A percentile compares a stretch with the other conserved stretches of the same genome.
Evolutionary conservation across 2,113 vertebrate species (phyloP).

Genomic region (Pollachius pollachius): DNA sequence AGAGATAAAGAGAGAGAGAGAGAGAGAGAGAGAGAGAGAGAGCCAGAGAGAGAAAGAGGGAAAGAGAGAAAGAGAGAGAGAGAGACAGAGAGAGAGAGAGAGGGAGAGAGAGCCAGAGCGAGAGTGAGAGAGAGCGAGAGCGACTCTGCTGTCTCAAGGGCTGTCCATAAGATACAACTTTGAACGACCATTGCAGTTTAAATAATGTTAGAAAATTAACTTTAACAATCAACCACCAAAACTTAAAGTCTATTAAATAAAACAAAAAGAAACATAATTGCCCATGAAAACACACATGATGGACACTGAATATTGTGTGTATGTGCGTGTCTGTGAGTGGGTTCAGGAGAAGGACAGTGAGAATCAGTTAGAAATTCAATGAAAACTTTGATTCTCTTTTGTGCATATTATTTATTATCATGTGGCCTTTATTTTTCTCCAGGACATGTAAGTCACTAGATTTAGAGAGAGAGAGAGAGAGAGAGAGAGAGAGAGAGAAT

Average conservation of each 20-base stretch:
- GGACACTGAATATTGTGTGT: not conserved
- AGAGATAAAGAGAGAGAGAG: slow-evolving; percentile 14
- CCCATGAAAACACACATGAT: too few relatives aligned
- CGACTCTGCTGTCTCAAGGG: not conserved
- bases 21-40: not conserved
- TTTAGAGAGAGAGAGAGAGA: not conserved
- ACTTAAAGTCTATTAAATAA: not conserved
- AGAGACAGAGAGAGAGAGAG: not conserved
- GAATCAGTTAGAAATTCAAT: too few relatives aligned
- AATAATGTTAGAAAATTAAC: not conserved
- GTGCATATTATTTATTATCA: not conserved
- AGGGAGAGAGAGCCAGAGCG: slow-evolving; percentile 13
- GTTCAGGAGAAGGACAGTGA: too few relatives aligned
- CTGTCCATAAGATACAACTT: too few relatives aligned
- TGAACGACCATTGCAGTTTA: too few relatives aligned
- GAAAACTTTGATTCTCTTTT: not conserved
- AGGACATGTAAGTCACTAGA: too few relatives aligned
- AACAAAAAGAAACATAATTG: not conserved
- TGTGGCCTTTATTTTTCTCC: not conserved
- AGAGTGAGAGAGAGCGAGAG: slow-evolving; percentile 34
- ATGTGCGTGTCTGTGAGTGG: not conserved
- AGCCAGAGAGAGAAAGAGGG: not conserved
- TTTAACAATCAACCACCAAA: not conserved
- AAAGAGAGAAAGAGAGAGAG: not conserved
- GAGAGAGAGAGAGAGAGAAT: slow-evolving; percentile 16